phyloP scores from a whole-genome alignment of 2,888 invertebrate species.

The Melinaea marsaeus region DNA sequence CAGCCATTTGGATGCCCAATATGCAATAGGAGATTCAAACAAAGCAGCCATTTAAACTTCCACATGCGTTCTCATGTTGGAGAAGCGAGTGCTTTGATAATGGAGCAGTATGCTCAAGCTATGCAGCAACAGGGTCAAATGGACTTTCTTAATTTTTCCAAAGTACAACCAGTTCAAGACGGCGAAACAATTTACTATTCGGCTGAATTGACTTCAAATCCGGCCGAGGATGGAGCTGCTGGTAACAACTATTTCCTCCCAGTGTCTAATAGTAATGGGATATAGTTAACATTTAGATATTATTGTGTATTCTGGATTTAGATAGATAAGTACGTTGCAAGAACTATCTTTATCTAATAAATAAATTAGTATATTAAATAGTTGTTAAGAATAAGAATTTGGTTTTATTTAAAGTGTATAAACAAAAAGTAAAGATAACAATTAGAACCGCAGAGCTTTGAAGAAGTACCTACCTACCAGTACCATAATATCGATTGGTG shows the following conservation, averaged over 20 bases:
- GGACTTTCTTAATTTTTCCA: conserved; percentile 57
- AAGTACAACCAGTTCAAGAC: conserved; percentile 59
- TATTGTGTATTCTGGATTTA: neutral
- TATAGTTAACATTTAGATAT: neutral
- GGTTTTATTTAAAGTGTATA: too few species aligned
- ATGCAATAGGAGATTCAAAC: conserved; percentile 66
- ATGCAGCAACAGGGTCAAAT: conserved; percentile 45
- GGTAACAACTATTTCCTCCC: conserved; percentile 14
- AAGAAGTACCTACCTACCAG: too few species aligned
- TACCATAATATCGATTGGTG: too few species aligned
- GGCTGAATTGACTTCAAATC: conserved; percentile 48
- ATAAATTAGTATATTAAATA: too few species aligned
- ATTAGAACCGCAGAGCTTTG: too few species aligned
- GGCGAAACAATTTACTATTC: conserved; percentile 66
- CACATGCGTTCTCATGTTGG: conserved; percentile 66
- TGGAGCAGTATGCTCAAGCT: conserved; percentile 49
- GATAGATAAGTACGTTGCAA: too few species aligned
- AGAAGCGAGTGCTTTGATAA: conserved; percentile 41
- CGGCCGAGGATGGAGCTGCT: conserved; percentile 14
- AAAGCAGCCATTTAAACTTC: conserved; percentile 71
- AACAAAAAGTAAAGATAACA: too few species aligned
- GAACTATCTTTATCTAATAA: too few species aligned
- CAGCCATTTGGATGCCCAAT: conserved; percentile 68
- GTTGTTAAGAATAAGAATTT: too few species aligned
- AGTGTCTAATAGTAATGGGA: conserved; percentile 7